Evolutionary conservation across 2,888 invertebrate genomes (phyloP).

Genomic region (Noctua fimbriata): DNA sequence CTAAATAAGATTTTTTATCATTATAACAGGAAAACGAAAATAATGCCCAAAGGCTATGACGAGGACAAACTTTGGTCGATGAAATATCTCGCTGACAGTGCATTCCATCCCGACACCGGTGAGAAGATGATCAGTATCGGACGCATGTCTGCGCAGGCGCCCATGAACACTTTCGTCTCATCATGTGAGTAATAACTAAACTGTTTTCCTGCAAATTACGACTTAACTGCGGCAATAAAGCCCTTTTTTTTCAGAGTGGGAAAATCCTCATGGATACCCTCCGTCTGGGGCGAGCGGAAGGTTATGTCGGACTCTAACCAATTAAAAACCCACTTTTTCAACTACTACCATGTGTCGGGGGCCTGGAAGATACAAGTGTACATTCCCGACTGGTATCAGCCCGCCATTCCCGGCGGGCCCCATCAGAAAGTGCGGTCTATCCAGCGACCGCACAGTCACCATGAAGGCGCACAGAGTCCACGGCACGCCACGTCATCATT

Average conservation of each 20-base stretch:
- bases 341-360: background rate
- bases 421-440: background rate
- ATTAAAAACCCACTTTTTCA: conserved; percentile 1
- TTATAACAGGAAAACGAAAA: conserved; percentile 77
- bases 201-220: background rate
- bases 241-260: background rate
- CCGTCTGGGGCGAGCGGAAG: background rate
- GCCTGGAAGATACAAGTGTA: background rate
- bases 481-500: no score
- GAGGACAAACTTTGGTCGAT: conserved; percentile 96
- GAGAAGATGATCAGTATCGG: conserved; percentile 98
- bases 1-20: background rate
- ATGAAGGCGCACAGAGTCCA: background rate
- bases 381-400: background rate
- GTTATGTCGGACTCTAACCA: background rate
- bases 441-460: background rate
- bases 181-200: conserved; percentile 90
- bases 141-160: conserved; percentile 99
- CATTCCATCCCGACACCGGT: conserved; percentile 99
- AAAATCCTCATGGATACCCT: background rate
- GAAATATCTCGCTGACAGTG: conserved; percentile 99
- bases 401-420: background rate
- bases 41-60: conserved; percentile 91
- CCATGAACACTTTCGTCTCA: conserved; percentile 98
- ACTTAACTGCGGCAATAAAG: background rate